Conservation (phyloP, 2,113 vertebrate genomes). For the Otus sunia region DNA sequence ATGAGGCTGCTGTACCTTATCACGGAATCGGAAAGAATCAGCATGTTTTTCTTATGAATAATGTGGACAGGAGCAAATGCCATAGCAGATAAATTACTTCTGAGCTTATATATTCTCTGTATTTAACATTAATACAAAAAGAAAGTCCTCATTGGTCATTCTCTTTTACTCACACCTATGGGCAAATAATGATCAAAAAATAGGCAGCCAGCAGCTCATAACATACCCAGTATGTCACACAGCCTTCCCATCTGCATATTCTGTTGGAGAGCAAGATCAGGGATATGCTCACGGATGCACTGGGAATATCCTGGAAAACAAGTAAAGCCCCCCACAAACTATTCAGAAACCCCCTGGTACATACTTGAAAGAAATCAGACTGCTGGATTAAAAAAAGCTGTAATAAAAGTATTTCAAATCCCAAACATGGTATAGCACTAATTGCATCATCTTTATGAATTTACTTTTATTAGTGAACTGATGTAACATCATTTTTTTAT, state of each 20-base stretch:
- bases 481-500: neutral
- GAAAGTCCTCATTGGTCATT: neutral
- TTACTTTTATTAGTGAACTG: neutral
- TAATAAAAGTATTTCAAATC: neutral
- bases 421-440: neutral
- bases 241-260: constrained; percentile 86
- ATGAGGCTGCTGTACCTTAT: neutral
- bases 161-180: neutral
- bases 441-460: neutral
- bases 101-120: neutral
- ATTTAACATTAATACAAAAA: neutral
- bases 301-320: constrained; percentile 80
- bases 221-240: constrained; percentile 84
- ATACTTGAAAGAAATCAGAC: neutral
- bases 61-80: neutral
- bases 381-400: neutral
- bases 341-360: neutral
- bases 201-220: neutral
- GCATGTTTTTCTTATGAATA: neutral
- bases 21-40: neutral
- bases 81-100: neutral
- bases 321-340: neutral
- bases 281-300: constrained; percentile 63
- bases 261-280: constrained; percentile 77
- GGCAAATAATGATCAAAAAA: neutral